Conservation (phyloP, 1,140 invertebrate genomes). For the Aricia agestis region DNA sequence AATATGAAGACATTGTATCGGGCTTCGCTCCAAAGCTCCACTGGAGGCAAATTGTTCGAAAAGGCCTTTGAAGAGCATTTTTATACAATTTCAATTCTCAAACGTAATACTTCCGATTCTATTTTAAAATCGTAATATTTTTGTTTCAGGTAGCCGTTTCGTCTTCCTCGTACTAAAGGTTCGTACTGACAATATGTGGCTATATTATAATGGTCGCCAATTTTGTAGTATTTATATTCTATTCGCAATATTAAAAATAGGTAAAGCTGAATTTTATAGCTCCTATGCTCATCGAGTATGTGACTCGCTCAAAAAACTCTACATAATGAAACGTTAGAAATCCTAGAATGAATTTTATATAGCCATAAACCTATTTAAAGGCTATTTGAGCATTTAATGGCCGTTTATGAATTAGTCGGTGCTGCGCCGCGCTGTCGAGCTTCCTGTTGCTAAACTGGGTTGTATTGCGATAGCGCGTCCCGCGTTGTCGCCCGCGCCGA, state of each 20-base stretch:
- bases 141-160: constrained; percentile 4
- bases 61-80: too few relatives aligned
- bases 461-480: constrained; percentile 52
- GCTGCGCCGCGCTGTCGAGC: constrained; percentile 6
- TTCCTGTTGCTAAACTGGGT: constrained; percentile 46
- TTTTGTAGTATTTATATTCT: too few relatives aligned
- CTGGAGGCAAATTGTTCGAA: too few relatives aligned
- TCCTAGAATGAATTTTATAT: not conserved
- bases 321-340: not conserved
- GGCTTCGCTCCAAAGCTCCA: too few relatives aligned
- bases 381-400: not conserved
- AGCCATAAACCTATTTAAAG: not conserved
- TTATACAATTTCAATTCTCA: too few relatives aligned
- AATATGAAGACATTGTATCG: too few relatives aligned
- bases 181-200: not conserved
- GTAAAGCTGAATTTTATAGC: not conserved
- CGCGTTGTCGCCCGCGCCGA: constrained; percentile 46
- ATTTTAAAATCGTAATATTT: not conserved
- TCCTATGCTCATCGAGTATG: not conserved
- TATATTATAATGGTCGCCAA: too few relatives aligned
- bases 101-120: too few relatives aligned
- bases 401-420: not conserved
- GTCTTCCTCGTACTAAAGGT: not conserved
- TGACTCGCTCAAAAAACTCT: not conserved
- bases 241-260: not conserved